Evolutionary conservation across 2,888 invertebrate genomes (phyloP), one percentile per base, ranked within the genome.

Genomic region (Crematogaster levior): DNA sequence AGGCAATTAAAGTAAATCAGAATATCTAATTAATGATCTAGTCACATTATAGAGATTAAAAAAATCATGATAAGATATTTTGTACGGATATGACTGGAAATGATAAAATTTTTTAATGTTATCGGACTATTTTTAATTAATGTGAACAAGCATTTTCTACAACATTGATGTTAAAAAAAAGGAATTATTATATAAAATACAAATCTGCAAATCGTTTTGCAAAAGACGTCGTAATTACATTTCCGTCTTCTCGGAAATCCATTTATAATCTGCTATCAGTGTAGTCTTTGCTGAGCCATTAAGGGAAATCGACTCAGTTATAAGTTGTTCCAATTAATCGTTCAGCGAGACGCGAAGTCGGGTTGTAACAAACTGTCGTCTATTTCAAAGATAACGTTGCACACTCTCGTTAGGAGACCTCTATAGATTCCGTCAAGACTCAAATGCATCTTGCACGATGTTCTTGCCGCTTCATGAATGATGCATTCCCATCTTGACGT

Each of bases 381-480:
- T 60, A 51, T 43, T 40, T 60, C 65, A 34, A 81, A 63, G 61
- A 63, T 56, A 74, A 65, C 56, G 43, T 74, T 48, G 37, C 70
- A 40, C n/a, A 30, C 61, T 30, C 81, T 68, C 61, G 43, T 48
- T 61, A 70, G 43, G 53, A 12, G 24, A 75, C 75, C 77, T 65
- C 77, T 81, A 48, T 27, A 30, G 65, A 77, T 81, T 65, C 46
- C 58, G 65, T 79, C 46, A 58, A 58, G 56, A 46, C 34, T 24
- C 37, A 65, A 48, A 46, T 37, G 56, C 63, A 43, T 77, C 77
- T 66, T 43, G 51, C 51, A 43, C 51, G 51, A 43, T 68, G 34
- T 68, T 79, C 79, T 21, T 48, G 51, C n/a, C 37, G 56, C 66
- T 61, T 81, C 80, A 81, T 81, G 79, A 81, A 81, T 81, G 79